Conservation (phyloP, 2,888 invertebrate genomes). For the Phytoseiulus persimilis region DNA sequence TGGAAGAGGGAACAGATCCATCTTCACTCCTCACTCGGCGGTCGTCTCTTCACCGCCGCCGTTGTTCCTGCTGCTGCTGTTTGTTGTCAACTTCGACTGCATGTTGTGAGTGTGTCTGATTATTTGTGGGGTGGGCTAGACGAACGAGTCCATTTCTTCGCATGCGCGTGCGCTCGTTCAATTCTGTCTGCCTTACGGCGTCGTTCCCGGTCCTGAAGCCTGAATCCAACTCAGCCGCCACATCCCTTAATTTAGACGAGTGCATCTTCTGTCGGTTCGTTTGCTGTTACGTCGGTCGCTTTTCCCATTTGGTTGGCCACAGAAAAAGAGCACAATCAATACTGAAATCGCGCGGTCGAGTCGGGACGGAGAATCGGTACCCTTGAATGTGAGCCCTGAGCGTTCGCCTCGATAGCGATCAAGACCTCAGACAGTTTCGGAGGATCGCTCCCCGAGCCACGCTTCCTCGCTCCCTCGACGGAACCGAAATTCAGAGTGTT, state of each 20-base stretch:
- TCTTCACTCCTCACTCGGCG: neutral
- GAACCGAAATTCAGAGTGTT: neutral
- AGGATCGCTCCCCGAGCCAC: no score
- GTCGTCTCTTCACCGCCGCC: neutral
- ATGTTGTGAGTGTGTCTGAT: neutral
- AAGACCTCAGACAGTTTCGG: no score
- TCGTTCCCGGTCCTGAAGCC: neutral
- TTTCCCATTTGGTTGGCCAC: no score
- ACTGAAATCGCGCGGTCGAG: no score
- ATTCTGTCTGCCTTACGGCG: neutral
- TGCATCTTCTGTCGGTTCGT: no score
- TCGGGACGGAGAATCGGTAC: no score
- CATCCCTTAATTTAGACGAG: neutral
- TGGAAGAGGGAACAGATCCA: neutral
- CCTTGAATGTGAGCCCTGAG: no score
- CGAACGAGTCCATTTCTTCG: neutral
- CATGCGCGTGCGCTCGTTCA: neutral
- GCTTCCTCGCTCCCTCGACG: no score
- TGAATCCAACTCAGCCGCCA: neutral
- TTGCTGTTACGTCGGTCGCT: no score
- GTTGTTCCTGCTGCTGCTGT: neutral
- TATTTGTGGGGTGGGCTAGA: neutral
- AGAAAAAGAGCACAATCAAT: no score
- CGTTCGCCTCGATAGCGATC: no score
- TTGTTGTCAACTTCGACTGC: neutral